These are phyloP conservation scores for Kobus ellipsiprymnus DNA, from an alignment of 2,113 vertebrate species.

Conservation along the genomic window DNA sequence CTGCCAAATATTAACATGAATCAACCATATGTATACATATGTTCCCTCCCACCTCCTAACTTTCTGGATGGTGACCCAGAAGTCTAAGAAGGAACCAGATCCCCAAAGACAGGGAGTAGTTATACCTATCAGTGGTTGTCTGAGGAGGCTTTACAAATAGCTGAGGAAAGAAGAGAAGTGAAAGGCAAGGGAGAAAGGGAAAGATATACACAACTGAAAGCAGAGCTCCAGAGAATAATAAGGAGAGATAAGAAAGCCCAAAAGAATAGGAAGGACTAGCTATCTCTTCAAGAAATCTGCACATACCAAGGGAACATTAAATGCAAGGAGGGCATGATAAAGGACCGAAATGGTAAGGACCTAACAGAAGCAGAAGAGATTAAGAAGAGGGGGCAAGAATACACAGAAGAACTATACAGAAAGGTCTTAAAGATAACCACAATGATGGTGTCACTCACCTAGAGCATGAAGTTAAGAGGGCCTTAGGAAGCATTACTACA, in stretches of 20 bases:
- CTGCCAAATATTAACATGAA: not conserved
- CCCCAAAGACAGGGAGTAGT: not conserved
- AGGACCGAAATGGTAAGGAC: not conserved
- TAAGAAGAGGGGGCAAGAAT: not conserved
- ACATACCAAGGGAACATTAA: not conserved
- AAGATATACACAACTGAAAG: not conserved
- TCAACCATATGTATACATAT: not conserved
- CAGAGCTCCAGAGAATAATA: not conserved
- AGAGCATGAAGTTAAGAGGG: not conserved
- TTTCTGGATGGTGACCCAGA: not conserved
- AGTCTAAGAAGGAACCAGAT: not conserved
- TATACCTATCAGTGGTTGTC: not conserved
- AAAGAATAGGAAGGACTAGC: not conserved
- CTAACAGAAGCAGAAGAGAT: not conserved
- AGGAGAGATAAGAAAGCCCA: not conserved
- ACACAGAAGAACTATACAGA: not conserved
- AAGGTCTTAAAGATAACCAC: not conserved
- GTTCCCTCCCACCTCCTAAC: not conserved
- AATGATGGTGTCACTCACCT: not conserved
- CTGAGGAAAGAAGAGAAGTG: not conserved
- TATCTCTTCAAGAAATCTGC: not conserved
- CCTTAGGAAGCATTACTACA: not conserved
- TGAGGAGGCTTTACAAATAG: not conserved
- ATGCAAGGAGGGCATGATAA: not conserved
- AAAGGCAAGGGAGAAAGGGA: not conserved